Evolutionary conservation across 2,797 vertebrate species (phyloP).

Genomic region (Selene dorsalis): DNA sequence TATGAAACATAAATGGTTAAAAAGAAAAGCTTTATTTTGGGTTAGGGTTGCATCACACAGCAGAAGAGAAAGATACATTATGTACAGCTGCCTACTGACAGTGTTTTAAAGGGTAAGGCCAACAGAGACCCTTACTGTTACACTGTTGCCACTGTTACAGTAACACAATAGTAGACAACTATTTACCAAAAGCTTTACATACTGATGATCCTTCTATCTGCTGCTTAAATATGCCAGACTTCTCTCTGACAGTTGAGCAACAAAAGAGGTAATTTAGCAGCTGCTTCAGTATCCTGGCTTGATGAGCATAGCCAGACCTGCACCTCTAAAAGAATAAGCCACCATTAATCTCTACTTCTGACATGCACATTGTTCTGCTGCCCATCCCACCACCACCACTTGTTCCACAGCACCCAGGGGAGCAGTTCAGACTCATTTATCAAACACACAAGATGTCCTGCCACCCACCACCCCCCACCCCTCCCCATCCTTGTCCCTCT

Average conservation of each 20-base stretch:
- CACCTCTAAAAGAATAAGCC: slow-evolving; percentile 36
- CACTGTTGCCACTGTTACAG: slow-evolving; percentile 14
- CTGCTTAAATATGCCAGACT: slow-evolving; percentile 34
- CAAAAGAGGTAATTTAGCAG: slow-evolving; percentile 62
- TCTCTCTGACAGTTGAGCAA: slow-evolving; percentile 48
- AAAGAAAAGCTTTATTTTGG: slow-evolving; percentile 15
- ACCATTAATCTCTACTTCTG: slow-evolving; percentile 72
- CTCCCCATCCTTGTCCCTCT: too few species aligned
- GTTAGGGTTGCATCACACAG: neutral
- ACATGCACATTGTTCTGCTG: slow-evolving; percentile 63
- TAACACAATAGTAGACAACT: slow-evolving; percentile 43
- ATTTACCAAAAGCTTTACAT: slow-evolving; percentile 34
- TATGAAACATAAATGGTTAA: neutral
- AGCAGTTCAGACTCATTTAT: slow-evolving; percentile 75
- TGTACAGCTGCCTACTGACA: slow-evolving; percentile 19
- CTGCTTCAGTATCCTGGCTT: slow-evolving; percentile 7
- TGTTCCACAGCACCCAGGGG: slow-evolving; percentile 55
- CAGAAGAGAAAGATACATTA: slow-evolving; percentile 21
- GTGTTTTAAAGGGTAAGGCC: slow-evolving; percentile 25
- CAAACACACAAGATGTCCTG: slow-evolving; percentile 67
- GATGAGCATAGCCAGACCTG: slow-evolving; percentile 29
- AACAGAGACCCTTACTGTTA: slow-evolving; percentile 2
- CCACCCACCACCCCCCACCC: neutral
- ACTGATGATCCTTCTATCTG: slow-evolving; percentile 34
- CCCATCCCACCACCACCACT: slow-evolving; percentile 31